Evolutionary conservation across 2,888 invertebrate species (phyloP), one percentile per base, ranked within the genome.

Genomic region (Cordilura impudica): DNA sequence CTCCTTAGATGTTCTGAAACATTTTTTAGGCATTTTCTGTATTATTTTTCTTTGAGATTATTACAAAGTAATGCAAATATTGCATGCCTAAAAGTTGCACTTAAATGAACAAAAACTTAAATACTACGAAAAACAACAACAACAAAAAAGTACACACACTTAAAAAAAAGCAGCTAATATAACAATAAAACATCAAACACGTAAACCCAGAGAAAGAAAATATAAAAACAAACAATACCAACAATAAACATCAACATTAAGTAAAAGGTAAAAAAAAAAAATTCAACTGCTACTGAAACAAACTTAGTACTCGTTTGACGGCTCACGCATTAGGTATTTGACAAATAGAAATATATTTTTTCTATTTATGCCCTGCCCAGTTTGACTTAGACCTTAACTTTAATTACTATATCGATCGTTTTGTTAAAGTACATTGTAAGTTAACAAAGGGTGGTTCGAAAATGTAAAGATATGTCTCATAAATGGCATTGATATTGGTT

Each of bases 41-140:
- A 10, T 8, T 31, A n/a, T 1, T n/a, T 1, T 39, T n/a, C 0
- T 39, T 39, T 39, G 12, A 39, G 3, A 4, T n/a, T 39, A n/a
- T 39, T n/a, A 18, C 18, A 54, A 16, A 39, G 19, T 65, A 73
- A 72, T 49, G 67, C 65, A 75, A 81, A 79, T 77, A 74, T 86
- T 83, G 86, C 86, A 87, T 86, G 86, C 82, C 83, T 78, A 82
- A 71, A 74, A 85, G 86, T 84, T 86, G 86, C 87, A 86, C 86
- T 85, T 82, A 85, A 85, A 82, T 86, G 86, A 84, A 81, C 86
- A 86, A 80, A 61, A 78, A 85, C 35, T 39, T 39, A 39, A 39
- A 39, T n/a, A 39, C 35, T 39, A n/a, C n/a, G 12, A 39, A 39
- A 39, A 39, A 26, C 3, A 26, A 26, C 6, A n/a, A 3, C 26